These are phyloP conservation scores for Timandra comae DNA, from an alignment of 2,888 invertebrate species.

Conservation along the genomic window DNA sequence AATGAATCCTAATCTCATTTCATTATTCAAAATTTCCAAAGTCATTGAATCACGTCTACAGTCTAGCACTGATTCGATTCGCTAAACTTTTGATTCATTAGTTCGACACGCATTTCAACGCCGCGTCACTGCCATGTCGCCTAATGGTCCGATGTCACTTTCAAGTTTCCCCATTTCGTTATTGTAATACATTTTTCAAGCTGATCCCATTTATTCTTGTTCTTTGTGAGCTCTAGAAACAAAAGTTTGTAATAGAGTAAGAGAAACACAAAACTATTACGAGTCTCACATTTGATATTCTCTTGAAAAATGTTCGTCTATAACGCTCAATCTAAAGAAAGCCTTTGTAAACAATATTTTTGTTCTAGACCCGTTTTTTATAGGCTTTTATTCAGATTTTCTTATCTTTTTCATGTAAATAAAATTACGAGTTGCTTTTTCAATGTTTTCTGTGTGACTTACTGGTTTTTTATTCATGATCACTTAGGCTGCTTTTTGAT, in stretches of 20 bases:
- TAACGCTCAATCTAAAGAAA: background rate
- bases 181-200: slow-evolving; percentile 60
- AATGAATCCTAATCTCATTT: too few species aligned
- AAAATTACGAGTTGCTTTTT: background rate
- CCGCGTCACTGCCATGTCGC: slow-evolving; percentile 32
- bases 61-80: too few species aligned
- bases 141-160: slow-evolving; percentile 56
- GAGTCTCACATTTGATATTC: slow-evolving; percentile 22
- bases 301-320: slow-evolving; percentile 15
- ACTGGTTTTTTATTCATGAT: too few species aligned
- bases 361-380: background rate
- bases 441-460: background rate
- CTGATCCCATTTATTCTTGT: slow-evolving; percentile 53
- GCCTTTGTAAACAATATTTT: too few species aligned
- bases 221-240: slow-evolving; percentile 33
- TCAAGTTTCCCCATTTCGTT: slow-evolving; percentile 56
- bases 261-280: slow-evolving; percentile 31
- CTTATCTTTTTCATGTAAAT: background rate
- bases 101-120: slow-evolving; percentile 23
- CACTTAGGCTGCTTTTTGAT: too few species aligned
- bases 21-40: too few species aligned
- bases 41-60: too few species aligned
- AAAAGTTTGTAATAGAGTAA: slow-evolving; percentile 43
- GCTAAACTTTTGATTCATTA: slow-evolving; percentile 53
- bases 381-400: background rate